A percentile compares a stretch with the other conserved stretches of the same genome.
Conservation (phyloP, 2,888 invertebrate genomes). For the Drosophila quinaria region DNA sequence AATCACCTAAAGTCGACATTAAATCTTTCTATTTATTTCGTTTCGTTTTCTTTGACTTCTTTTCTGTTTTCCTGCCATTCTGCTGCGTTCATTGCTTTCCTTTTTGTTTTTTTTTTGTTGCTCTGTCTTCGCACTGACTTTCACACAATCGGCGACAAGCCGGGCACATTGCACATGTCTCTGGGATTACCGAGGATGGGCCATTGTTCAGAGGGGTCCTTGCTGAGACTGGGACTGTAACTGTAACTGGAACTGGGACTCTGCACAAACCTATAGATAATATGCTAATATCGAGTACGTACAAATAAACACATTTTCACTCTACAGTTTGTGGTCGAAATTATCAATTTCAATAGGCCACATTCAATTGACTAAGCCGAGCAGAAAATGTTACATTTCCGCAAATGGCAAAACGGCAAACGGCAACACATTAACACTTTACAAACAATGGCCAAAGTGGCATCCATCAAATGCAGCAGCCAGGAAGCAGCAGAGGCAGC, state of each 20-base stretch:
- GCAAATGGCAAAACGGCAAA: conserved; percentile 36
- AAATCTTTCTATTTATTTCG: conserved; percentile 81
- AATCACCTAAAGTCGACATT: conserved; percentile 85
- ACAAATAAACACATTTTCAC: conserved; percentile 72
- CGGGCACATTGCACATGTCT: conserved; percentile 76
- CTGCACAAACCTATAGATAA: conserved; percentile 24
- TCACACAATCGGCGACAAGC: conserved; percentile 71
- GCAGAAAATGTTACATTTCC: conserved; percentile 78
- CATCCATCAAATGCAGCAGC: conserved; percentile 72
- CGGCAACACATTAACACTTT: conserved; percentile 74
- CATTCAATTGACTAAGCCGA: conserved; percentile 62
- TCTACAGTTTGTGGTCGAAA: conserved; percentile 34
- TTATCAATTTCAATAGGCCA: conserved; percentile 65
- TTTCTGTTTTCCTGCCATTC: conserved; percentile 21
- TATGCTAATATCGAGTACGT: conserved; percentile 53
- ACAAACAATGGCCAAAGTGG: conserved; percentile 78
- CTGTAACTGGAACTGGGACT: background rate
- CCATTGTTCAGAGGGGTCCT: conserved; percentile 46
- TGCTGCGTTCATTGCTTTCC: conserved; percentile 42
- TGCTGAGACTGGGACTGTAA: conserved; percentile 19
- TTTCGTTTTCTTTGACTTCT: conserved; percentile 58
- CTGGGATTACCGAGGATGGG: conserved; percentile 53
- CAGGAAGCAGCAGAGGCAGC: conserved; percentile 30
- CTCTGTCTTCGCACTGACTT: conserved; percentile 72
- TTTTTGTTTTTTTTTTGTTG: conserved; percentile 56